phyloP scores from a whole-genome alignment of 2,888 invertebrate species.

The Microdon myrmicae region DNA sequence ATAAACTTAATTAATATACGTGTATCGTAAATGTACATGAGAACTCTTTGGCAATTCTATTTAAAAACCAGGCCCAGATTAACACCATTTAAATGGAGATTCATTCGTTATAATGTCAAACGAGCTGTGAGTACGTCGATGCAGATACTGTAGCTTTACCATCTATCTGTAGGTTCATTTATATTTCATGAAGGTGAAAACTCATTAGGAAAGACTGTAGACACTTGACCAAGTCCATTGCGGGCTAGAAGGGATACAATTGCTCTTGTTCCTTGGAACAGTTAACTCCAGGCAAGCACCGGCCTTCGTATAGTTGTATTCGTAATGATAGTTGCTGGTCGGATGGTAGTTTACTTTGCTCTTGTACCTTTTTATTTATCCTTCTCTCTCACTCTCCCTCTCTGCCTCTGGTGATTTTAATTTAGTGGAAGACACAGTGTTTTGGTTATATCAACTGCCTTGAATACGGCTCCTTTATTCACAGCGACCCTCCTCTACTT shows the following conservation, averaged over 20 bases:
- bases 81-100: conserved; percentile 40
- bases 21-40: conserved; percentile 42
- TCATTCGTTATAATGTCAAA: conserved; percentile 47
- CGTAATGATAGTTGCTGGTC: conserved; percentile 11
- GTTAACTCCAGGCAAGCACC: not conserved
- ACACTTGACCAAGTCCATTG: not conserved
- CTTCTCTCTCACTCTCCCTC: too few relatives aligned
- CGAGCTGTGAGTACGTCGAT: conserved; percentile 2
- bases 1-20: conserved; percentile 45
- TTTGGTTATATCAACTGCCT: too few relatives aligned
- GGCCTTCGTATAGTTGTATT: not conserved
- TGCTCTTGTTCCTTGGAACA: conserved; percentile 8
- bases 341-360: conserved; percentile 24
- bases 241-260: conserved; percentile 13
- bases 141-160: too few relatives aligned
- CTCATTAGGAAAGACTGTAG: conserved; percentile 33
- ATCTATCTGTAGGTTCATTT: conserved; percentile 21
- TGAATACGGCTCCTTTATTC: too few relatives aligned
- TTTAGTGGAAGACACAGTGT: conserved; percentile 10
- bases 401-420: conserved; percentile 19
- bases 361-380: too few relatives aligned
- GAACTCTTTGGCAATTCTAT: conserved; percentile 40
- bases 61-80: conserved; percentile 30
- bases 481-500: too few relatives aligned
- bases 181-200: conserved; percentile 42